A percentile compares a stretch with the other conserved stretches of the same genome.
Conservation (phyloP, 1,140 invertebrate genomes). For the Sipha flava region DNA sequence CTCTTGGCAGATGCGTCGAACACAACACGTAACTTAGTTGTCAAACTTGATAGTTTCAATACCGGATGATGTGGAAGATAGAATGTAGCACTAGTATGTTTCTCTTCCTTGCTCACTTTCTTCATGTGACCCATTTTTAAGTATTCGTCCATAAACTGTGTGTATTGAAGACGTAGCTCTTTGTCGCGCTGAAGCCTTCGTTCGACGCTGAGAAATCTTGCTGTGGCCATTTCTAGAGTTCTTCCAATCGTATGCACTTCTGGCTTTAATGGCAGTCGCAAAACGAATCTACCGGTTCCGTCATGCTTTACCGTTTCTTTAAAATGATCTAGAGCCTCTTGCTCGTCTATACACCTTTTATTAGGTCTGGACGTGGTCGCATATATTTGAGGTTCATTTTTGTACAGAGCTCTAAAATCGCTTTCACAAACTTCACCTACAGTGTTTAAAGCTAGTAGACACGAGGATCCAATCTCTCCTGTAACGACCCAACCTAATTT, state of each 20-base stretch:
- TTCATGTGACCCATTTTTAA: neutral
- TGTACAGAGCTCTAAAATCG: neutral
- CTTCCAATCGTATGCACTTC: neutral
- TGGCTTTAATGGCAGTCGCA: neutral
- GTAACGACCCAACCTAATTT: too few relatives aligned
- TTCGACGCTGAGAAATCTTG: neutral
- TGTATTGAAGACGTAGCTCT: neutral
- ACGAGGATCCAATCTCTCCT: neutral
- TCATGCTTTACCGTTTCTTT: neutral
- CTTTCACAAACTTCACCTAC: neutral
- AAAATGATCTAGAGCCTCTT: neutral
- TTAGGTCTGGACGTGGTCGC: neutral
- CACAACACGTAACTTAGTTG: slow-evolving; percentile 24
- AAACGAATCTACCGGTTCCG: neutral
- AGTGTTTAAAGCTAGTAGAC: neutral
- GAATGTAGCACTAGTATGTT: neutral
- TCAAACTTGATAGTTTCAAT: neutral
- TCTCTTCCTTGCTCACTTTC: neutral
- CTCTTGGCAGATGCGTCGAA: neutral
- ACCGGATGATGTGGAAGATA: slow-evolving; percentile 33
- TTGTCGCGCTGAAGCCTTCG: neutral
- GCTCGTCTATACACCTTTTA: neutral
- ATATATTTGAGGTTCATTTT: neutral
- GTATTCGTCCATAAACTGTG: neutral
- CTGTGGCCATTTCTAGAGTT: neutral